Evolutionary conservation across 2,113 vertebrate genomes (phyloP), one percentile per base, ranked within the genome.

Genomic region (Chaetorhynchus papuensis): DNA sequence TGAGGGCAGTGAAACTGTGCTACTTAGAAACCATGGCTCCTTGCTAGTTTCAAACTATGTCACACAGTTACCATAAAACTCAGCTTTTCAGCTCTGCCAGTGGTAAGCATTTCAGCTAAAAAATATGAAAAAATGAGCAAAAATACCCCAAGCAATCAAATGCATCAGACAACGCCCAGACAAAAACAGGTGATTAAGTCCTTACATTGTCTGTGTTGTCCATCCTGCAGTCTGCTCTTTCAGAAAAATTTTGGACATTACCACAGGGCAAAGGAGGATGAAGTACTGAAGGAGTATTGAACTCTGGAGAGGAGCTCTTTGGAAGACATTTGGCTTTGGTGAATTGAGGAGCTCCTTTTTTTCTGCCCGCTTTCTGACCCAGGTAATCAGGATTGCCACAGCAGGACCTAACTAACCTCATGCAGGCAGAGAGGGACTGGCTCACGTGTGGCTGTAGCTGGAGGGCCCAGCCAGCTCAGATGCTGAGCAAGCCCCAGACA

Each of bases 401-500:
- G 27, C 52, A 85, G 39, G 37, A 47, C 10, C 13, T 28, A 59
- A 41, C 20, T 26, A 31, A 56, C 10, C 17, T 22, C 24, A 7
- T 7, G 16, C 7, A 22, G 53, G 35, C 14, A 49, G 37, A 39
- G 49, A 80, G 22, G 20, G 11, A 45, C 45, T 57, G 31, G 31
- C 18, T 49, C 17, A 8, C 5, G 6, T 19, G 20, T 27, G 53
- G 24, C 41, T 71, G 57, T 37, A 52, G 17, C 11, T 42, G 49
- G 42, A 61, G 57, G 16, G 7, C 28, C 14, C 18, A 18, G 11
- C 0, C 1, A 47, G 35, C 20, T 63, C 4, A 1, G 57, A 28
- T 0, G 3, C 6, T 19, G 16, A 77, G 23, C 18, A 83, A 83
- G 26, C 2, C 27, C 30, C 47, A 28, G 18, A 26, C 5, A 74